A percentile compares a stretch with the other conserved stretches of the same genome.
Evolutionary conservation across 2,113 vertebrate genomes (phyloP).

Genomic region (Phyllostomus hastatus): DNA sequence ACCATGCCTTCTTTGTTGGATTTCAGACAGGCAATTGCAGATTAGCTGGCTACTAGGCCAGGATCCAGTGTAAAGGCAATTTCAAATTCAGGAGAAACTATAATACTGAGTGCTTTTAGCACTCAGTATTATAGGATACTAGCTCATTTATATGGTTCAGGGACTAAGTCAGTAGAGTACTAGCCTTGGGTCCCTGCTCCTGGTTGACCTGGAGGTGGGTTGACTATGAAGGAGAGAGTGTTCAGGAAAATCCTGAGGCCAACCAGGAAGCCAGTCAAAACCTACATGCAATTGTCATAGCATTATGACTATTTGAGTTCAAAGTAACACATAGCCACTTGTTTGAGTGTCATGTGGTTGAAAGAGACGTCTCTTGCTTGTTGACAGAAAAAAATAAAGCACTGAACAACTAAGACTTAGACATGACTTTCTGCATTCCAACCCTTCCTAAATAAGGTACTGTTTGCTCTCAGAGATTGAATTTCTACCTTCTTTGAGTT

Average conservation of each 20-base stretch:
- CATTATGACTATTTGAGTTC: background rate
- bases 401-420: background rate
- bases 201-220: background rate
- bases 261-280: background rate
- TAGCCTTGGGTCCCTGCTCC: background rate
- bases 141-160: background rate
- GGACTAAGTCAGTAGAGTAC: background rate
- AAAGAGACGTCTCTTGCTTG: background rate
- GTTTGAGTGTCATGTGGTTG: background rate
- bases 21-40: background rate
- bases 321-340: background rate
- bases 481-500: background rate
- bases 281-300: background rate
- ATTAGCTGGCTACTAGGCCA: background rate
- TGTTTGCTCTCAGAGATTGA: background rate
- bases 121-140: background rate
- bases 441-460: background rate
- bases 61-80: background rate
- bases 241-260: background rate
- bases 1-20: background rate
- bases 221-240: background rate
- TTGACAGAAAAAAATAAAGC: background rate
- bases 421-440: background rate
- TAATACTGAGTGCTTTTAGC: background rate
- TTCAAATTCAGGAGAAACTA: slow-evolving; percentile 10